Percentiles rank a stretch among this genome's conserved stretches.
phyloP scores from a whole-genome alignment of 1,140 invertebrate species.

The Cherax quadricarinatus region DNA sequence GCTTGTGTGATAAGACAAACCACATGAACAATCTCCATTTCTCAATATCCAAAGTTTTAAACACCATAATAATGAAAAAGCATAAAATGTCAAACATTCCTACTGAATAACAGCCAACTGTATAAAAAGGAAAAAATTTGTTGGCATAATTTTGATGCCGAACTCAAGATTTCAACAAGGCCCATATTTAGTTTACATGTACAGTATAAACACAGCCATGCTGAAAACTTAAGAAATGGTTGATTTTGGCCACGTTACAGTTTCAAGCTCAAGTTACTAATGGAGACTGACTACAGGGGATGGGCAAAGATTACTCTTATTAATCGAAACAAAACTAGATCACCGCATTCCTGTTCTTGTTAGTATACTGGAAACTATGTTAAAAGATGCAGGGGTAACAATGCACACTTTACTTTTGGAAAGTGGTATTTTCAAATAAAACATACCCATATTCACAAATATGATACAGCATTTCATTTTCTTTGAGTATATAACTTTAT shows the following conservation, averaged over 20 bases:
- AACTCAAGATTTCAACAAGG: constrained; percentile 30
- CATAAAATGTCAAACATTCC: constrained; percentile 35
- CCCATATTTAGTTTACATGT: constrained; percentile 24
- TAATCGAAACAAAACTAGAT: constrained; percentile 19
- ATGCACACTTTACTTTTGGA: constrained; percentile 33
- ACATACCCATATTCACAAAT: constrained; percentile 42
- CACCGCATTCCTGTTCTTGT: constrained; percentile 39
- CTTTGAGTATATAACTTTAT: not conserved
- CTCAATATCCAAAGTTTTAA: constrained; percentile 34
- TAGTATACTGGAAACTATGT: constrained; percentile 42
- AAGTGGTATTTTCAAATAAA: constrained; percentile 40
- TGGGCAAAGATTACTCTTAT: constrained; percentile 2
- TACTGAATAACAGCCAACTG: constrained; percentile 18
- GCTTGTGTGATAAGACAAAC: constrained; percentile 73
- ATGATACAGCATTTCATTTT: not conserved
- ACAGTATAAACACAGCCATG: constrained; percentile 30
- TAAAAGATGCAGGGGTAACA: constrained; percentile 49
- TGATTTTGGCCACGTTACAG: constrained; percentile 26
- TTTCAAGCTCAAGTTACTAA: constrained; percentile 49
- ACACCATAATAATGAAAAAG: constrained; percentile 38
- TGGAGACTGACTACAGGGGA: constrained; percentile 43
- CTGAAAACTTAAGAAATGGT: constrained; percentile 39
- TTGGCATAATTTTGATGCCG: constrained; percentile 23
- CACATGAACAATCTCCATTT: constrained; percentile 56
- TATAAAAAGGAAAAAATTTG: constrained; percentile 1